These are phyloP conservation scores for Oryzias sinensis DNA, from an alignment of 2,797 vertebrate species.

Conservation along the genomic window DNA sequence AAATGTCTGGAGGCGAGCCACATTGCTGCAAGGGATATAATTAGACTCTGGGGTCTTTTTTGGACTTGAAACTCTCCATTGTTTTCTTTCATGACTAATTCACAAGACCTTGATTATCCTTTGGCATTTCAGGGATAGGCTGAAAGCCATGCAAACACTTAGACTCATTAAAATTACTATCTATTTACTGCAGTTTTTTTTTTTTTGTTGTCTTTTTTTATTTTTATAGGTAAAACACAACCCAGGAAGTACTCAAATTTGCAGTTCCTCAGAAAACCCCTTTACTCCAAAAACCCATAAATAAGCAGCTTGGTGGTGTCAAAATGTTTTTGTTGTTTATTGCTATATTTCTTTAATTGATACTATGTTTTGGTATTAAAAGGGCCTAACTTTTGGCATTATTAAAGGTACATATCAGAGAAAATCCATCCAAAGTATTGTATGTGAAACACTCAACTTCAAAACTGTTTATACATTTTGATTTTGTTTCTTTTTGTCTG, in stretches of 20 bases:
- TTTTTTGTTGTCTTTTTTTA: too few relatives aligned
- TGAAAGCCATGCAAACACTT: constrained; percentile 36
- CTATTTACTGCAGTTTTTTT: constrained; percentile 22
- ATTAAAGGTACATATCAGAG: too few relatives aligned
- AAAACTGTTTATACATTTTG: constrained; percentile 13
- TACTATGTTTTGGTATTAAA: too few relatives aligned
- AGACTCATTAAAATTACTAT: constrained; percentile 17
- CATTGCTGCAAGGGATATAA: constrained; percentile 67
- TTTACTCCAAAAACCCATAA: too few relatives aligned
- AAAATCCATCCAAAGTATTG: too few relatives aligned
- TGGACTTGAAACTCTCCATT: constrained; percentile 52
- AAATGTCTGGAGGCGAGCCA: constrained; percentile 53
- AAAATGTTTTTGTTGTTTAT: too few relatives aligned
- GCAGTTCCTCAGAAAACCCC: too few relatives aligned
- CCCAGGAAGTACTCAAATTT: too few relatives aligned
- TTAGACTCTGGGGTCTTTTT: constrained; percentile 74
- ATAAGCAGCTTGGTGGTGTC: too few relatives aligned
- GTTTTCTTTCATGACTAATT: constrained; percentile 69
- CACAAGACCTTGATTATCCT: constrained; percentile 64
- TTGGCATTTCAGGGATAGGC: constrained; percentile 49
- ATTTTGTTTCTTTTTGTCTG: constrained; percentile 16
- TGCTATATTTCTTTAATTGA: too few relatives aligned
- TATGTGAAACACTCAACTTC: not conserved
- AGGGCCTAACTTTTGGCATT: too few relatives aligned
- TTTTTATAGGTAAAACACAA: too few relatives aligned